Conservation (phyloP, 2,113 vertebrate species). For the Bujurquina vittata region DNA sequence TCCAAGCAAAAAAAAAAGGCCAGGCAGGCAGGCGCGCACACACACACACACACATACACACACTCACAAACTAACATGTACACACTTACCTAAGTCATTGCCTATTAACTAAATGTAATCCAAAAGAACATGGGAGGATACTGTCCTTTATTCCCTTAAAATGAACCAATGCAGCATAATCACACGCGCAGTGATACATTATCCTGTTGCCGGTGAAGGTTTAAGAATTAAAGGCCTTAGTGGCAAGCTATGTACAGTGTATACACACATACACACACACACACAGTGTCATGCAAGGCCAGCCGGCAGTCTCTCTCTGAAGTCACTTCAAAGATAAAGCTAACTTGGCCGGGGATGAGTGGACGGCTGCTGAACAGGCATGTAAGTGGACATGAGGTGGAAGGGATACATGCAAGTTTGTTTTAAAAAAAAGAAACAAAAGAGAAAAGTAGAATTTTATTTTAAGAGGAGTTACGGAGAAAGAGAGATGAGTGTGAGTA, state of each 20-base stretch:
- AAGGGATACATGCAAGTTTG: neutral
- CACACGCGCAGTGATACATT: conserved; percentile 7
- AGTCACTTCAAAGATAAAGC: conserved; percentile 77
- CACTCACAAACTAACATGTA: neutral
- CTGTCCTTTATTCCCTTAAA: conserved; percentile 47
- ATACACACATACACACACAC: conserved; percentile 16
- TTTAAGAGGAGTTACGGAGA: conserved; percentile 29
- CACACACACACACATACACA: neutral
- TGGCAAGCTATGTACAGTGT: conserved; percentile 18
- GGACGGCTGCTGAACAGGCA: conserved; percentile 58
- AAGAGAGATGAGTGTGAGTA: conserved; percentile 32
- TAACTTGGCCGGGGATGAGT: conserved; percentile 66
- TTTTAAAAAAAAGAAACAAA: neutral
- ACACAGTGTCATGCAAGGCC: conserved; percentile 21
- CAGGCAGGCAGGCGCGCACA: neutral
- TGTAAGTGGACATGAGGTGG: conserved; percentile 33
- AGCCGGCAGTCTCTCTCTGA: conserved; percentile 65
- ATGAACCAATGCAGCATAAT: conserved; percentile 44
- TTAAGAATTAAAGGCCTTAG: conserved; percentile 43
- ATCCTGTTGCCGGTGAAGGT: conserved; percentile 33
- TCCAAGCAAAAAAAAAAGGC: neutral
- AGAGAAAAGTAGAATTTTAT: neutral
- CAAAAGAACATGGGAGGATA: conserved; percentile 40
- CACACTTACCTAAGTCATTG: conserved; percentile 17
- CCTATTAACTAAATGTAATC: conserved; percentile 48